phyloP scores from a whole-genome alignment of 2,797 vertebrate species.

The Cryptoblepharus egeriae region DNA sequence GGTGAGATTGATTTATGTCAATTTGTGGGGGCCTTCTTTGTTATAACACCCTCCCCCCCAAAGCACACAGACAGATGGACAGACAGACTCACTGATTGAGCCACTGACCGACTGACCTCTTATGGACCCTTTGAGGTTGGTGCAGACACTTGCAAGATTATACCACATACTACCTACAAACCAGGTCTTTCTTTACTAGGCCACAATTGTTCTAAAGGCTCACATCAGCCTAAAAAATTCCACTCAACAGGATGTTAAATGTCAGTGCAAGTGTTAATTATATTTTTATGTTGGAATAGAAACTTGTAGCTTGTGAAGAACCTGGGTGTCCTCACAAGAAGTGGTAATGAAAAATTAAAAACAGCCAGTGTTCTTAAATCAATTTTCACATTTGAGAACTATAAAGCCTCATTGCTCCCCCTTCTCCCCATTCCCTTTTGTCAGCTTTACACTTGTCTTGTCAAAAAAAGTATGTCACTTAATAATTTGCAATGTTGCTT shows the following conservation, averaged over 20 bases:
- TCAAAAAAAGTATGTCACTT: slow-evolving; percentile 59
- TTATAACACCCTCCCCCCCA: too few relatives aligned
- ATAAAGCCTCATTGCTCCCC: slow-evolving; percentile 66
- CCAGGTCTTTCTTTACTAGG: slow-evolving; percentile 27
- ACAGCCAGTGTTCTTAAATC: slow-evolving; percentile 73
- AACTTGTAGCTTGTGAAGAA: slow-evolving; percentile 67
- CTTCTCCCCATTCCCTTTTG: slow-evolving; percentile 54
- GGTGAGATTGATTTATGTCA: too few relatives aligned
- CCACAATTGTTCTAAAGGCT: slow-evolving; percentile 16
- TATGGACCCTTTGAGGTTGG: background rate
- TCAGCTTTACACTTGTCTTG: slow-evolving; percentile 57
- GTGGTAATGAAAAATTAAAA: slow-evolving; percentile 70
- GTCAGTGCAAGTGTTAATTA: slow-evolving; percentile 71
- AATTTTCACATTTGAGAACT: slow-evolving; percentile 76
- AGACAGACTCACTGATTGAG: too few relatives aligned
- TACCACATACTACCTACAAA: background rate
- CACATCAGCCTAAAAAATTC: background rate
- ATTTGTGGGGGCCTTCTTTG: too few relatives aligned
- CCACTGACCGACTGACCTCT: background rate
- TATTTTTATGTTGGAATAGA: slow-evolving; percentile 71
- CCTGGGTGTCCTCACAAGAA: slow-evolving; percentile 66
- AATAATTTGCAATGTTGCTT: slow-evolving; percentile 54
- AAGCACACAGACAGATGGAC: too few relatives aligned
- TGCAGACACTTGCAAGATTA: background rate
- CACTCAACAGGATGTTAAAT: slow-evolving; percentile 53